Percentiles rank a stretch among this genome's conserved stretches.
Conservation (phyloP, 2,888 invertebrate genomes). For the Mesopsocus fuscifrons region DNA sequence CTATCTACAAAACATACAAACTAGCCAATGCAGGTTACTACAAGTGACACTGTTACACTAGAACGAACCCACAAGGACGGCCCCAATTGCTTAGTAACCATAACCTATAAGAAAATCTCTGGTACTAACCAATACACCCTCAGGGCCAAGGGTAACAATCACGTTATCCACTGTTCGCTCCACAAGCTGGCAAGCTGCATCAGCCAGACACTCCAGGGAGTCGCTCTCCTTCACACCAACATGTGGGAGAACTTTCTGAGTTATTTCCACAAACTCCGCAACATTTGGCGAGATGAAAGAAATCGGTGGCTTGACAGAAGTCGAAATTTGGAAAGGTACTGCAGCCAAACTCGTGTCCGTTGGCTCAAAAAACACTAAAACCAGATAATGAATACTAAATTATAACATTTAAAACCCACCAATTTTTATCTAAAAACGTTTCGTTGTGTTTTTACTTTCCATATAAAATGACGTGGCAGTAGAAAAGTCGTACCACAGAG, state of each 20-base stretch:
- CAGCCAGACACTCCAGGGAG: not conserved
- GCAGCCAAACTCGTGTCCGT: not conserved
- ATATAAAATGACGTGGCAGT: too few relatives aligned
- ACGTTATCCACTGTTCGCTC: not conserved
- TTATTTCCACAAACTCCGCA: conserved; percentile 4
- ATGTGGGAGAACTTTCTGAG: not conserved
- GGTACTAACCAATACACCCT: conserved; percentile 3
- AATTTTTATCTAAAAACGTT: too few relatives aligned
- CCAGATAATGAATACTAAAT: too few relatives aligned
- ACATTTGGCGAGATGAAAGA: conserved; percentile 10
- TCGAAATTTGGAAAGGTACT: not conserved
- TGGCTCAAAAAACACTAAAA: conserved; percentile 12
- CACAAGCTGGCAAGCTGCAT: not conserved
- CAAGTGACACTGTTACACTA: too few relatives aligned
- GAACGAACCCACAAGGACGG: too few relatives aligned
- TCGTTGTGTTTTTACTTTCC: too few relatives aligned
- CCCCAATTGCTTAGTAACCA: too few relatives aligned
- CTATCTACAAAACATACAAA: too few relatives aligned
- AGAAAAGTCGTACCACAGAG: too few relatives aligned
- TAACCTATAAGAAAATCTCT: too few relatives aligned
- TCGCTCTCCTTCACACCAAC: not conserved
- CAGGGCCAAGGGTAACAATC: not conserved
- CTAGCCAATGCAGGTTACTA: too few relatives aligned
- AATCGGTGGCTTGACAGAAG: not conserved
- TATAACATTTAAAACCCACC: too few relatives aligned